Evolutionary conservation across 2,113 vertebrate species (phyloP), one percentile per base, ranked within the genome.

Genomic region (Epinephelus moara): DNA sequence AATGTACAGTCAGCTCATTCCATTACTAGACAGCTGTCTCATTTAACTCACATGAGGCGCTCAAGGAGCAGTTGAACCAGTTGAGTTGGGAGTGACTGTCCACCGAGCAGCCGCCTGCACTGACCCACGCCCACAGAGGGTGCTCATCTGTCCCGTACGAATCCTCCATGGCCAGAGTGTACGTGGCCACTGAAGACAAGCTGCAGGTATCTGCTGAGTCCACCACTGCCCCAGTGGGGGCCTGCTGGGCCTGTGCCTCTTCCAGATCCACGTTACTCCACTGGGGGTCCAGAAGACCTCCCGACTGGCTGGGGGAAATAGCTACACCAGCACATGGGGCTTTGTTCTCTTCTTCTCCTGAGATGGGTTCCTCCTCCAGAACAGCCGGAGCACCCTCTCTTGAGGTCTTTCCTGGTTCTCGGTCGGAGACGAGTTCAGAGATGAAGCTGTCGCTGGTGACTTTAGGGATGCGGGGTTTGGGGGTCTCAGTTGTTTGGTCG

Each of bases 201-300:
- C 96, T 96, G 68, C 93, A 75, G 0, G 95, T 95, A 57, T 98
- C 97, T 0, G 91, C 88, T 0, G 94, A 86, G 75, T 94, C 92
- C 56, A 37, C 45, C 49, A 23, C 78, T 6, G 87, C 80, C n/a
- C 91, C 55, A 0, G 91, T 88, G 40, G 89, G 83, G 0, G 90
- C 60, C 0, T 82, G 93, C 59, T 93, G 96, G 13, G 56, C 87
- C 60, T 94, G 96, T 1, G 95, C 94, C 86, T 97, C 98, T 84
- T 97, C 97, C 88, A 99, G 90, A 87, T 99, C 97, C 70, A 99
- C 97, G 27, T 97, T 98, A 82, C 96, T 97, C 98, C 98, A 99
- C 88, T 95, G 96, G 37, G 95, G 92, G 76, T 96, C 96, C 0
- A 84, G 87, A 0, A 85, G 91, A 15, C 70, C 83, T 25, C 85